A percentile compares a stretch with the other conserved stretches of the same genome.
Conservation (phyloP, 2,113 vertebrate species). For the Rhineura floridana region DNA sequence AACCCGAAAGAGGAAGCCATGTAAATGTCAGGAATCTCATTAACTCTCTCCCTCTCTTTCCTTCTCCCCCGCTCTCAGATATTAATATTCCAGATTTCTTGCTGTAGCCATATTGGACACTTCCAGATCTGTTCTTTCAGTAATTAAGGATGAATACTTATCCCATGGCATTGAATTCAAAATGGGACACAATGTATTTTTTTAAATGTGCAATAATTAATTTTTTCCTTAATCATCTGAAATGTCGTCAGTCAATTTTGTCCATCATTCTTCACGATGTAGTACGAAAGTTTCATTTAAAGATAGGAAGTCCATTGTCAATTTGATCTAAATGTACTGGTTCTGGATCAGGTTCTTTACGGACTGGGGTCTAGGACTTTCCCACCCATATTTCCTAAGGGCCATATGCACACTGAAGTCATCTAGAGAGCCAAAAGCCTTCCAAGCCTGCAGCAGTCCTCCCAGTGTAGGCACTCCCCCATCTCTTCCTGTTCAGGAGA, state of each 20-base stretch:
- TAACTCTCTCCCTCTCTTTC: background rate
- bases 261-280: slow-evolving; percentile 52
- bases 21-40: slow-evolving; percentile 38
- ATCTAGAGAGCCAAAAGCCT: background rate
- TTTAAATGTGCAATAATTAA: slow-evolving; percentile 48
- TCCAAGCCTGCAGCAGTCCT: background rate
- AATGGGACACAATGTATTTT: slow-evolving; percentile 45
- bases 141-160: slow-evolving; percentile 14
- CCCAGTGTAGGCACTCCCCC: background rate
- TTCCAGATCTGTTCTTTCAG: slow-evolving; percentile 29
- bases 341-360: background rate
- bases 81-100: slow-evolving; percentile 55
- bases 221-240: slow-evolving; percentile 34
- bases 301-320: too few relatives aligned
- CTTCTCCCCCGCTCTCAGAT: too few relatives aligned
- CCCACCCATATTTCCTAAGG: background rate
- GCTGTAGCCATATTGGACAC: slow-evolving; percentile 25
- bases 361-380: too few relatives aligned
- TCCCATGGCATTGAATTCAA: slow-evolving; percentile 37
- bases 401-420: background rate
- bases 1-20: slow-evolving; percentile 48
- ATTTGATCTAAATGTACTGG: background rate
- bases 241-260: slow-evolving; percentile 48
- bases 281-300: slow-evolving; percentile 10
- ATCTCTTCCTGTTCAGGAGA: background rate